Base-by-base conservation (phyloP, 1,140 invertebrate species). In the Melipona quadrifasciata region DNA sequence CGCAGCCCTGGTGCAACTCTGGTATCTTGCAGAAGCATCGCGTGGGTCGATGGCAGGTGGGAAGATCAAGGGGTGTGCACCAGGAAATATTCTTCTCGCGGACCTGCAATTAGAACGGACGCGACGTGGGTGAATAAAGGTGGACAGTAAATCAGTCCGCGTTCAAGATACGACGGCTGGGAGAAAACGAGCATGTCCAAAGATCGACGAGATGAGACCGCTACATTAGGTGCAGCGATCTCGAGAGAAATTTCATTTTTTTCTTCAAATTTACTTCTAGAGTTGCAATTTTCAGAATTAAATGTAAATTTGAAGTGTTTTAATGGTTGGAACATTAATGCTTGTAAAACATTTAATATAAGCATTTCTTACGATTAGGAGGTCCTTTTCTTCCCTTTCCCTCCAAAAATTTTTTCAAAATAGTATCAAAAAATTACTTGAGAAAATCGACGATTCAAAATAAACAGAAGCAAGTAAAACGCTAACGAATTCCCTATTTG, bases 81-180 rank as follows among this genome's bases (percentile, higher is more conserved):
- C 76, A 77, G 87, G 85, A 87, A 90, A 92, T 90, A 91, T 89
- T 90, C 85, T 87, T 91, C 89, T 82, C 87, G 85, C 88, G 87
- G 90, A 90, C 91, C 91, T 90, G 91, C 89, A 93, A 94, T 94
- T 93, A 93, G 92, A 94, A 86, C 90, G 90, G 87, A 93, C 92
- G 90, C 90, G 91, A 90, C 92, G 92, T 93, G 93, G 92, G 92
- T 93, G 92, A 93, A 90, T 93, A 91, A 92, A 93, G 70, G 89
- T 77, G 87, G 86, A 89, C 90, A 81, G 91, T 94, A 94, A 93
- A 93, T 94, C 92, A 93, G 88, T 76, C 61, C 68, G 85, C 85
- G 88, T 76, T 93, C 87, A 90, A 89, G 89, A 89, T 91, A 92
- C 91, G 91, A 93, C 89, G 78, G 91, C 89, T 84, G 80, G 68